Conservation (phyloP, 2,113 vertebrate genomes). For the Rousettus leschenaultii region DNA sequence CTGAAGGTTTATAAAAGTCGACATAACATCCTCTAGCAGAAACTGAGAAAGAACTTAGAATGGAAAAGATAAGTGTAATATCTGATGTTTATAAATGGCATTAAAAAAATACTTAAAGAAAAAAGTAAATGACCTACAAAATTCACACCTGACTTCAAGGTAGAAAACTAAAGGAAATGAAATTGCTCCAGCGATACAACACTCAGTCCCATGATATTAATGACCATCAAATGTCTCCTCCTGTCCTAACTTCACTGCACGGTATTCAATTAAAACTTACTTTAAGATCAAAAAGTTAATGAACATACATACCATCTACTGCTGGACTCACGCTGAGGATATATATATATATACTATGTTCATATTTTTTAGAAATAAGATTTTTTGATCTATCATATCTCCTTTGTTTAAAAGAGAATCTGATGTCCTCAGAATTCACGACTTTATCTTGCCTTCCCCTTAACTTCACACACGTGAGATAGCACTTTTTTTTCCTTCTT, state of each 20-base stretch:
- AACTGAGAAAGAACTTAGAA: background rate
- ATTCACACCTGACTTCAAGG: slow-evolving; percentile 1
- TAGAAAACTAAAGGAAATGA: slow-evolving; percentile 54
- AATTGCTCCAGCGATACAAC: slow-evolving; percentile 68
- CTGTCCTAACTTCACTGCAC: slow-evolving; percentile 64
- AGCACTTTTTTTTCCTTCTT: background rate
- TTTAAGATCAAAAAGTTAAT: background rate
- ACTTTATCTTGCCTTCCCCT: background rate
- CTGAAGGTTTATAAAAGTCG: background rate
- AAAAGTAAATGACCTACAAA: background rate
- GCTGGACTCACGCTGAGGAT: slow-evolving; percentile 45
- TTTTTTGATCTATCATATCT: background rate
- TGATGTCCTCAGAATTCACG: background rate
- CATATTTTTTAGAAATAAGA: slow-evolving; percentile 21
- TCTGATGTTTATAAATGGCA: background rate
- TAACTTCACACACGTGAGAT: slow-evolving; percentile 27
- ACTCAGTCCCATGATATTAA: slow-evolving; percentile 23
- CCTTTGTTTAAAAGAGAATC: background rate
- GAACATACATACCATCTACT: slow-evolving; percentile 47
- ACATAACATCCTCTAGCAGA: background rate
- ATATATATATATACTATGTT: no score
- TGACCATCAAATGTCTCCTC: slow-evolving; percentile 62
- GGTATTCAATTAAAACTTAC: slow-evolving; percentile 72
- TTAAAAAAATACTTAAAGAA: background rate
- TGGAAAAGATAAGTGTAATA: background rate